These are phyloP conservation scores for Caracal caracal DNA, from an alignment of 2,113 vertebrate species.

Conservation along the genomic window DNA sequence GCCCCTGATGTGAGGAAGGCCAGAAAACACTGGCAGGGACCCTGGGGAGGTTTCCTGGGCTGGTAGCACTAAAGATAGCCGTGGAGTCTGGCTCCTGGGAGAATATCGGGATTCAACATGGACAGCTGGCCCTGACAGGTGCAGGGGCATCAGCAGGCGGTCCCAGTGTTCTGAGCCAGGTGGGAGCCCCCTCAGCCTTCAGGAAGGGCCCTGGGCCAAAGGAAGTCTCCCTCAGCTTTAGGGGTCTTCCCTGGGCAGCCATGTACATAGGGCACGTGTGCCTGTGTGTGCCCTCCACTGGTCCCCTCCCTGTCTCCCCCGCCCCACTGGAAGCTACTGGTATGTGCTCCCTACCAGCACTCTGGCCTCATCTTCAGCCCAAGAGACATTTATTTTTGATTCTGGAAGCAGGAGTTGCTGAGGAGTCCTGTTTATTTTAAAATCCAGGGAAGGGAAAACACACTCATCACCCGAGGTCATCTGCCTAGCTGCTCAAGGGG, in stretches of 20 bases:
- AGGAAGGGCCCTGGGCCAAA: neutral
- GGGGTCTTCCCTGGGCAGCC: neutral
- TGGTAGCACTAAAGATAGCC: conserved; percentile 50
- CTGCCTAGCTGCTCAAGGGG: neutral
- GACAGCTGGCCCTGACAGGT: conserved; percentile 44
- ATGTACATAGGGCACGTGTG: too few relatives aligned
- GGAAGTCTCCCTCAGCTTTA: neutral
- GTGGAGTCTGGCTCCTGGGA: neutral
- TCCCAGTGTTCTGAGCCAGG: neutral
- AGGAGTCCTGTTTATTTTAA: conserved; percentile 59
- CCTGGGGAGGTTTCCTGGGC: neutral
- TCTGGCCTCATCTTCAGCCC: neutral
- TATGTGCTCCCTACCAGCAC: neutral
- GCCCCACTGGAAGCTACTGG: neutral
- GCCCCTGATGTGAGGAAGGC: neutral
- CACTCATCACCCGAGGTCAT: neutral
- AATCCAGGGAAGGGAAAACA: neutral
- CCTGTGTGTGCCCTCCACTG: neutral
- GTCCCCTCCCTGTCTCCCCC: neutral
- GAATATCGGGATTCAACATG: neutral
- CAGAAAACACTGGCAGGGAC: neutral
- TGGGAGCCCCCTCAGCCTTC: neutral
- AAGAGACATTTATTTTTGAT: conserved; percentile 17
- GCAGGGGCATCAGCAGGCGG: neutral
- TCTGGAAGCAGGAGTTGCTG: conserved; percentile 54